Evolutionary conservation across 2,113 vertebrate species (phyloP).

Genomic region (Halichoeres trimaculatus): DNA sequence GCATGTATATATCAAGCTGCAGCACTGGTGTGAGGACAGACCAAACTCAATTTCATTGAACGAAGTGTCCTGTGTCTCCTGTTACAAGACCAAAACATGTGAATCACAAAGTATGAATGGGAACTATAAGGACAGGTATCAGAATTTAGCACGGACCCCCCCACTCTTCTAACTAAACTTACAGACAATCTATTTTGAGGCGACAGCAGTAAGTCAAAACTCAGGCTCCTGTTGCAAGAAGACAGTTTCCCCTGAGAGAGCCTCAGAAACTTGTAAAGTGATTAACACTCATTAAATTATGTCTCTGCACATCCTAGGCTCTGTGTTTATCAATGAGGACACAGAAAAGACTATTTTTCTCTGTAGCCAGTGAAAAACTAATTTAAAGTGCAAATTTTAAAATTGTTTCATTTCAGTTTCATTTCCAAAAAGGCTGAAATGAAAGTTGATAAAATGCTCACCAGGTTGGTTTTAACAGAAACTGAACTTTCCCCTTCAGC

Average conservation of each 20-base stretch:
- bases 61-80: constrained; percentile 2
- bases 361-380: background rate
- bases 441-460: constrained; percentile 1
- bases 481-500: background rate
- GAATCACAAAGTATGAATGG: background rate
- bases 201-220: constrained; percentile 70
- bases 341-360: background rate
- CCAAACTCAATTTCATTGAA: constrained; percentile 23
- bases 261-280: constrained; percentile 15
- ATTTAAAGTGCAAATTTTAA: background rate
- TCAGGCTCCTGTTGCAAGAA: constrained; percentile 74
- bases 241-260: constrained; percentile 26
- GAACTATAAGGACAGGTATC: background rate
- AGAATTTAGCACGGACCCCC: constrained; percentile 34
- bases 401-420: background rate
- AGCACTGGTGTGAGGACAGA: constrained; percentile 20
- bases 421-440: background rate
- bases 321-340: background rate
- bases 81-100: constrained; percentile 8
- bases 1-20: constrained; percentile 54
- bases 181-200: constrained; percentile 75
- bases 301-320: background rate
- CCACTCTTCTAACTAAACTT: constrained; percentile 61
- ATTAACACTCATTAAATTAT: constrained; percentile 11
- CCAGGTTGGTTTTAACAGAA: background rate